Evolutionary conservation across 2,113 vertebrate species (phyloP).

Genomic region (Phodopus roborovskii): DNA sequence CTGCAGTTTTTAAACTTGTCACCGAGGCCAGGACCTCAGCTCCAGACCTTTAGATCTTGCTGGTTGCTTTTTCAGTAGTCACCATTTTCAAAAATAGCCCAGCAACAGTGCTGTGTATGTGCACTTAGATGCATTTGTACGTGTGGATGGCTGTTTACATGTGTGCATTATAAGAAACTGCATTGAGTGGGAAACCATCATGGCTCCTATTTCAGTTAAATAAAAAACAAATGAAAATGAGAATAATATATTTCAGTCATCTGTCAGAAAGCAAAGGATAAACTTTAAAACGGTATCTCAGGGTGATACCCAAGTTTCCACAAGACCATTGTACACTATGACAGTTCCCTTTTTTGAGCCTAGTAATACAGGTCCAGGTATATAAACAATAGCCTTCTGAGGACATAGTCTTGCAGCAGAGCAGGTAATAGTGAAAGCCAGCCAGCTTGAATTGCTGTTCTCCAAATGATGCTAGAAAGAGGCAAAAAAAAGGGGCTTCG

Average conservation of each 20-base stretch:
- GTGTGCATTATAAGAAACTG: not conserved
- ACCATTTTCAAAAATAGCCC: constrained; percentile 73
- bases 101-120: not conserved
- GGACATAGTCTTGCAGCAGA: not conserved
- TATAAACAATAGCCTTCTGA: not conserved
- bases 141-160: not conserved
- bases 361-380: not conserved
- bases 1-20: constrained; percentile 75
- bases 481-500: not conserved
- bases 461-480: not conserved
- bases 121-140: not conserved
- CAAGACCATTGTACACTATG: not conserved
- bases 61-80: constrained; percentile 68
- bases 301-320: not conserved
- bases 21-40: constrained; percentile 55
- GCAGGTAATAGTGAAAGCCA: not conserved
- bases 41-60: constrained; percentile 66
- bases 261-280: not conserved
- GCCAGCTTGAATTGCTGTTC: not conserved
- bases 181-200: constrained; percentile 30
- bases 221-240: not conserved
- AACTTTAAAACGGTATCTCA: constrained; percentile 36
- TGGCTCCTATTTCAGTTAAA: not conserved
- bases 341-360: not conserved
- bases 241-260: constrained; percentile 31